Evolutionary conservation across 64 coral and sea anemone genomes (phyloP), one percentile per base, ranked within the genome.

Genomic region (Montipora capricornis): DNA sequence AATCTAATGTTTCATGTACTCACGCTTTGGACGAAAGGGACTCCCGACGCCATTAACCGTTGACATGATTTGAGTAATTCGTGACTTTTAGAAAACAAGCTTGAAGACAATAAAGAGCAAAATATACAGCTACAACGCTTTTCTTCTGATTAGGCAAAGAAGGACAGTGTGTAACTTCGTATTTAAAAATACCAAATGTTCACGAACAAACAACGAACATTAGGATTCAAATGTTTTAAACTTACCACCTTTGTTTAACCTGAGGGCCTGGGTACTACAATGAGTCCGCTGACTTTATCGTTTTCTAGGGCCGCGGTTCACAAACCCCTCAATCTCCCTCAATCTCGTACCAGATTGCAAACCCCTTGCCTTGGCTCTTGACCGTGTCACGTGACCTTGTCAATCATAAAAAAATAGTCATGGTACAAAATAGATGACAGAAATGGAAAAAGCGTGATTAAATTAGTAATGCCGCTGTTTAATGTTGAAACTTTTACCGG

Each of bases 11-110:
- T 14, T 64, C 59, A 1, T 1, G 46, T 75, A 94, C 93, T 95
- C 73, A 95, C 93, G 84, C 76, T 95, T 95, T 57, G 93, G 93
- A 71, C 93, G 93, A 86, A 95, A 89, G 4, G 93, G 93, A 55
- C 93, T 95, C 0, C 87, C 93, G 74, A 68, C 46, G 0, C 93
- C 93, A 14, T 86, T 86, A 73, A 86, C 46, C 12, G 82, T n/a
- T 20, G 82, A 45, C 82, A 86, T 86, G 62, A 71, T 61, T 44
- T 82, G 4, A 44, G 79, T n/a, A 80, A 57, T 55, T 55, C 10
- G 5, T 5, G 52, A 0, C 52, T 55, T 55, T 55, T 3, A 7
- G 52, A 55, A 55, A 37, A 37, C 37, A 55, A 55, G 52, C 1
- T 55, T 10, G 5, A 55, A 55, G 52, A 55, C 6, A 55, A 55